Base-by-base conservation (phyloP, 2,113 vertebrate genomes). In the Clarias batrachus region DNA sequence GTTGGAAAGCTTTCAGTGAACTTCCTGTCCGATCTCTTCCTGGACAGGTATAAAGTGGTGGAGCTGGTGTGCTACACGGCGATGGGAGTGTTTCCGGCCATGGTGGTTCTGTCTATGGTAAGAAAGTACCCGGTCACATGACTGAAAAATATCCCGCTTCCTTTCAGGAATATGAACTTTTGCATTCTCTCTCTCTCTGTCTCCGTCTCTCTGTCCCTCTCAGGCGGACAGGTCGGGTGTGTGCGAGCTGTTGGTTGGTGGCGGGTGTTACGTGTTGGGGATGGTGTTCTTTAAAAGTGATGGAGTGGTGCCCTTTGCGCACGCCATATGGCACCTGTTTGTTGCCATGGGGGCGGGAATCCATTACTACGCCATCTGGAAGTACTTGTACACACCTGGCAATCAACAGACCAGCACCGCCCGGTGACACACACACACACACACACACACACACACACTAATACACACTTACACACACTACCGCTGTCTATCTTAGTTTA, bases 301-400 rank as follows among this genome's bases (percentile, higher is more conserved):
- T 0, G 97, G 97, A 21, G 93, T 97, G 57, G 95, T 98, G 78
- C 97, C 97, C 25, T 99, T 99, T 0, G 97, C 97, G 65, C 97
- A 99, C 0, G 97, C 97, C 91, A 98, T 98, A 94, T 99, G 97
- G 97, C 97, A 98, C 88, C 96, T 99, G 48, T 98, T 99, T 0
- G 97, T 99, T 76, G 97, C 95, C 0, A 93, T 94, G 0, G 97
- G 97, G 87, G 97, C 97, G 3, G 93, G 92, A 0, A 87, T 96
- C 86, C 97, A 99, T 88, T 99, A 98, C 91, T 99, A 98, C 0
- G 97, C 97, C 92, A 97, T 98, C 90, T 98, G 97, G 97, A 96
- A 94, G 93, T 97, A 98, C 92, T 96, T 98, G 76, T 98, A 98
- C 88, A 88, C 85, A 65, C 95, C 96, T 0, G 92, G 82, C 73